These are phyloP conservation scores for Acrocephalus scirpaceus DNA, from an alignment of 2,797 vertebrate species.

Conservation along the genomic window DNA sequence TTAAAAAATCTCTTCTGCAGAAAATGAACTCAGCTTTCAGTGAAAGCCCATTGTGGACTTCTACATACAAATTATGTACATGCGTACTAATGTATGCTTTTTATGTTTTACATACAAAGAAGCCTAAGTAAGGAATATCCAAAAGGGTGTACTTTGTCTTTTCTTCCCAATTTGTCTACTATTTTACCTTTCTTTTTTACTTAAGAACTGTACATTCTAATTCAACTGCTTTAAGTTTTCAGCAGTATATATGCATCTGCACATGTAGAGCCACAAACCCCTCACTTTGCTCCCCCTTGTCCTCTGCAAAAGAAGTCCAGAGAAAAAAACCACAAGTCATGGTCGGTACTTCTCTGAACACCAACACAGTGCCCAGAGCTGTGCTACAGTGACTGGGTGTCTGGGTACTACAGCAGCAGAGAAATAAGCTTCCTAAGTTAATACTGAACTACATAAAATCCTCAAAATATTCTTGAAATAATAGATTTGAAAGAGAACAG, in stretches of 20 bases:
- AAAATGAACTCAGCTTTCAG: not conserved
- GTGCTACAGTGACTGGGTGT: no score
- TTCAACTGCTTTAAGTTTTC: not conserved
- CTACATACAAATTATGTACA: not conserved
- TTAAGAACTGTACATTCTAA: not conserved
- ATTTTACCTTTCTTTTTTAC: not conserved
- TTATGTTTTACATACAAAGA: not conserved
- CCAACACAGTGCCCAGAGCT: not conserved
- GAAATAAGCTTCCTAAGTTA: not conserved
- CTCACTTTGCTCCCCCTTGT: not conserved
- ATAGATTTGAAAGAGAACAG: not conserved
- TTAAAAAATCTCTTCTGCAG: not conserved
- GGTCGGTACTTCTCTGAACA: not conserved
- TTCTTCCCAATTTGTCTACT: not conserved
- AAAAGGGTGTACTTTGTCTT: not conserved
- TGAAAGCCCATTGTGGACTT: not conserved
- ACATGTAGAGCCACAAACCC: not conserved
- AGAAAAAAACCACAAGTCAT: not conserved
- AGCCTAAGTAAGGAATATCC: not conserved
- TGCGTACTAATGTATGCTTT: not conserved
- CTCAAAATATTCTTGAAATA: not conserved
- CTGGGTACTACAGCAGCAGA: not conserved
- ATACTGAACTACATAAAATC: not conserved
- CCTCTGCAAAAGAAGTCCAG: not conserved
- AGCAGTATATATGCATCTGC: not conserved